Conservation (phyloP, 2,888 invertebrate species). For the Cotesia congregata region DNA sequence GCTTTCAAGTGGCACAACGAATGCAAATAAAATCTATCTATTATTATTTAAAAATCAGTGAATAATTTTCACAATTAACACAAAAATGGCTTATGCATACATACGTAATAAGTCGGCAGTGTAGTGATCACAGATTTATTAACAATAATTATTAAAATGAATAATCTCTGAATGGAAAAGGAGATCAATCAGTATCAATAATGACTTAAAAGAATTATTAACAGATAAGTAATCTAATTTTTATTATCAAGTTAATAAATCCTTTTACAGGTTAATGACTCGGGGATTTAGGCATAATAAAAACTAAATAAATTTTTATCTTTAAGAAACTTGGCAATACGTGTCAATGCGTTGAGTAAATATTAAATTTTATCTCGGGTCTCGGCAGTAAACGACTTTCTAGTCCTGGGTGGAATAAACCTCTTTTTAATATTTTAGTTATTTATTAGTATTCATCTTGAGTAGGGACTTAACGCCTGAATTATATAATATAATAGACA, state of each 20-base stretch:
- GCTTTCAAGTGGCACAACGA: slow-evolving; percentile 6
- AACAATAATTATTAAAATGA: too few species aligned
- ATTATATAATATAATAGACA: not conserved
- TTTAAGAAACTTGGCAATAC: not conserved
- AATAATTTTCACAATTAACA: not conserved
- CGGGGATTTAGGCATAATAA: slow-evolving; percentile 15
- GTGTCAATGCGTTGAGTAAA: slow-evolving; percentile 39
- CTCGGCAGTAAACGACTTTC: not conserved
- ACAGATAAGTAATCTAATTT: not conserved
- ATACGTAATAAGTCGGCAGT: too few species aligned
- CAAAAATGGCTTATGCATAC: too few species aligned
- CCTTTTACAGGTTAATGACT: slow-evolving; percentile 18
- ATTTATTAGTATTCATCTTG: not conserved
- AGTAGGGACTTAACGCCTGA: not conserved
- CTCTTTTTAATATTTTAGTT: not conserved
- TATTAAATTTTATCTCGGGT: slow-evolving; percentile 14
- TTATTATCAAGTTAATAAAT: slow-evolving; percentile 19
- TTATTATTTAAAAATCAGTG: not conserved
- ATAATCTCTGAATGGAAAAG: too few species aligned
- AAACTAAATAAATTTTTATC: slow-evolving; percentile 14
- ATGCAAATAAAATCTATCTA: slow-evolving; percentile 10
- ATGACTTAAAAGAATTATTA: not conserved
- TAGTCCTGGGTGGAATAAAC: not conserved
- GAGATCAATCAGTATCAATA: not conserved
- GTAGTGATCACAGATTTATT: too few species aligned